Evolutionary conservation across 2,888 invertebrate genomes (phyloP).

Genomic region (Cryptus armator): DNA sequence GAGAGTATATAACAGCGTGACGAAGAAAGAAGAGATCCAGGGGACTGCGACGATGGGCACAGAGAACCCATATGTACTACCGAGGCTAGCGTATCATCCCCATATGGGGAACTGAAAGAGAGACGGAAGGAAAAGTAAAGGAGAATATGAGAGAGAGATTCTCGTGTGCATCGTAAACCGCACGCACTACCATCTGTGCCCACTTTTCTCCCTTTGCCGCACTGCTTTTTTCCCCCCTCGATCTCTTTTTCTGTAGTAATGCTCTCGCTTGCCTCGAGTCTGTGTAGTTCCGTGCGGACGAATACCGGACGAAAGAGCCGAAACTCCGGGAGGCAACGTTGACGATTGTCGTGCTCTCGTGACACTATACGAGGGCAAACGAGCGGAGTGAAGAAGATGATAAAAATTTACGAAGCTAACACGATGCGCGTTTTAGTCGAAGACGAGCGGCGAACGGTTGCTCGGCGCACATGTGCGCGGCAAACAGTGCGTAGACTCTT

Average conservation of each 20-base stretch:
- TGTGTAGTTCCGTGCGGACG: background rate
- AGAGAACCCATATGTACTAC: slow-evolving; percentile 20
- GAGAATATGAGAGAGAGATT: slow-evolving; percentile 45
- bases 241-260: slow-evolving; percentile 17
- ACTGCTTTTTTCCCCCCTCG: slow-evolving; percentile 15
- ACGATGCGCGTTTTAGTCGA: slow-evolving; percentile 20
- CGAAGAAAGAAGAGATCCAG: background rate
- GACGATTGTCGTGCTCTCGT: slow-evolving; percentile 40
- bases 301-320: background rate
- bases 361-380: slow-evolving; percentile 17
- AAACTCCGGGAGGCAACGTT: slow-evolving; percentile 55
- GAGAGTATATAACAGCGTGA: slow-evolving; percentile 23
- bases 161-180: slow-evolving; percentile 76
- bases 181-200: slow-evolving; percentile 78
- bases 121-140: slow-evolving; percentile 15
- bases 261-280: background rate
- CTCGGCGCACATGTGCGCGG: slow-evolving; percentile 46
- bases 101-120: slow-evolving; percentile 43
- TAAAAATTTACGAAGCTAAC: slow-evolving; percentile 36
- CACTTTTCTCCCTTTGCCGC: slow-evolving; percentile 68
- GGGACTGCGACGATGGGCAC: background rate
- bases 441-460: slow-evolving; percentile 6
- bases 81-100: slow-evolving; percentile 48
- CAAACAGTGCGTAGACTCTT: background rate
- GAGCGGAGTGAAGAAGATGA: slow-evolving; percentile 27